Base-by-base conservation (phyloP, 1,140 invertebrate species). In the Danaus plexippus region DNA sequence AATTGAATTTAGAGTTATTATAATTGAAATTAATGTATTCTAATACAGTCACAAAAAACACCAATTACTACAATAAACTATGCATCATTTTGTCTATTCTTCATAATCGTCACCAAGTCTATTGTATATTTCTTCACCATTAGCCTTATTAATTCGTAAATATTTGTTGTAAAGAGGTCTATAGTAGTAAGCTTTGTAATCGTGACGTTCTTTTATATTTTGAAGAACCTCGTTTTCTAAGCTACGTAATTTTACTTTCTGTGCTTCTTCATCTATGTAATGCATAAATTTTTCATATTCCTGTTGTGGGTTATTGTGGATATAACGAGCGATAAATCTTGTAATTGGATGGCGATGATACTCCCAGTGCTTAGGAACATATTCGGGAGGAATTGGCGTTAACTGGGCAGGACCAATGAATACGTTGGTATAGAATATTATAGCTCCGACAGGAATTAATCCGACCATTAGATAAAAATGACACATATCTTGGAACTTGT, bases 181-280 rank as follows among this genome's bases (percentile, higher is more conserved):
- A 71, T 93, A 96, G 73, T 93, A 96, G 74, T 92, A 95, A 9
- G 92, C 91, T 87, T 95, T 92, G 77, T 96, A 96, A 88, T 97
- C 96, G 43, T 89, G 87, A 47, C 91, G 87, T 68, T 94, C 89
- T 12, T 77, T 77, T 90, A 96, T 95, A 67, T 94, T 89, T 1
- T 85, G 69, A 47, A 90, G 79, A 8, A 97, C 90, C 72, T 92
- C 72, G 0, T 87, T 75, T 72, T 94, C 91, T 9, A 95, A 72
- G 58, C 73, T 59, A 61, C 92, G 90, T 46, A 79, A 69, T 74
- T 89, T 88, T 1, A 74, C 87, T 60, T 90, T 90, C 74, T 94
- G 91, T 49, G 89, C 80, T 76, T 94, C 91, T 66, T 93, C 90
- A 76, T 89, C 92, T 0, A 94, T 46, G 51, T 85, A 80, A 76